A percentile compares a stretch with the other conserved stretches of the same genome.
Conservation (phyloP, 2,113 vertebrate species). For the Galeopterus variegatus region DNA sequence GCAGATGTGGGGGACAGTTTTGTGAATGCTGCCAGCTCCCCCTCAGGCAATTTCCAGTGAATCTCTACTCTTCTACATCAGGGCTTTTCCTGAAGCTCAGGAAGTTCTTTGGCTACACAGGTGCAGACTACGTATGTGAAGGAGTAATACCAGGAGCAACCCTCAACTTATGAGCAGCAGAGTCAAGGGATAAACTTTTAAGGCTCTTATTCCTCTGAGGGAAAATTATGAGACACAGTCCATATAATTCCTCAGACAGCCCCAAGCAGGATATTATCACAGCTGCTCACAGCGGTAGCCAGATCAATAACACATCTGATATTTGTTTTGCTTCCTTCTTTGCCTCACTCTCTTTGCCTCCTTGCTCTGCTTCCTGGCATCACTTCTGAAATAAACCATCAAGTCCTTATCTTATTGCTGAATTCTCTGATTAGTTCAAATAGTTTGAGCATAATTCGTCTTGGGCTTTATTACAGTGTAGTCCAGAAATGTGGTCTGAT, state of each 20-base stretch:
- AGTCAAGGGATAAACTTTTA: background rate
- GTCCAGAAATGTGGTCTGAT: background rate
- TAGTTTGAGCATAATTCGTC: background rate
- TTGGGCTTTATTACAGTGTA: background rate
- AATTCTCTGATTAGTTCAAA: conserved; percentile 6
- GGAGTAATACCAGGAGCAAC: no score
- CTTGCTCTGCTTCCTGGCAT: background rate
- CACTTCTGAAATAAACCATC: background rate
- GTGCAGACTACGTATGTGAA: background rate
- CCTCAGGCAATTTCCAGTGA: background rate
- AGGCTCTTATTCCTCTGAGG: background rate
- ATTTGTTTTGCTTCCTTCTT: background rate
- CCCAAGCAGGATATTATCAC: background rate
- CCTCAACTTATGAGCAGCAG: background rate
- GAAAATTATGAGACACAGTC: background rate
- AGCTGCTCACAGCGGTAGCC: background rate
- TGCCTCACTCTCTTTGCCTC: background rate
- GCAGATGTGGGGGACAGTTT: background rate
- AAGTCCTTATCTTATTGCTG: background rate
- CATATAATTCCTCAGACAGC: background rate
- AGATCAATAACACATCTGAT: background rate
- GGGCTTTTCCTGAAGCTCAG: background rate
- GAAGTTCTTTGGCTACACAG: background rate
- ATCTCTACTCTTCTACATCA: background rate
- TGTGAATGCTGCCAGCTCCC: background rate